Evolutionary conservation across 2,888 invertebrate species (phyloP), one percentile per base, ranked within the genome.

Genomic region (Allophyes oxyacanthae): DNA sequence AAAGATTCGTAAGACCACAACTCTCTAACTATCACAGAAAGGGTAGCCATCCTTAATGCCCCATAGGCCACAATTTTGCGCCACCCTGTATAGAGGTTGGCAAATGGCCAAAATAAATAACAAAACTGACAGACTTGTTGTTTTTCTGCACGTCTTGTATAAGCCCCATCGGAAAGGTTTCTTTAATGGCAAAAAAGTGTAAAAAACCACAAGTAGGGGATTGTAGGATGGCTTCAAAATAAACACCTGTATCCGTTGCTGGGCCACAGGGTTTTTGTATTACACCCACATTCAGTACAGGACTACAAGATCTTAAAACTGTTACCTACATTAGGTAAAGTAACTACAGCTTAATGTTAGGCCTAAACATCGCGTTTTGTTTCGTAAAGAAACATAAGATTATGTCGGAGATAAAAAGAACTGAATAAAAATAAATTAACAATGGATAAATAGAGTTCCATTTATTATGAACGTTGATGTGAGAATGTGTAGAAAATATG

Each of bases 201-300:
- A 81, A 82, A 84, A 83, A 78, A 66, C 61, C 62, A 73, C 75
- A 75, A 78, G 79, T 71, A 79, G 73, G 79, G 84, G 84, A 86
- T 88, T 83, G 80, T 81, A 83, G 84, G 77, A 83, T 84, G 83
- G 83, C 81, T 75, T 69, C 79, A 74, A 77, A 79, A 77, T 78
- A 77, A 81, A 80, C 91, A 91, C 88, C 91, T 91, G 91, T 91
- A 90, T 91, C 91, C 90, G 88, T 77, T 81, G 77, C 62, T 61
- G 54, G 59, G 68, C 64, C 58, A 56, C 53, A 64, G 56, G 58
- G 57, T 52, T 67, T 69, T 67, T 67, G 54, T 66, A 48, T 58
- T 54, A 54, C 45, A 42, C 46, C 49, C 32, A 20, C 20, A 50
- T 20, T 51, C 15, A 32, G 33, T 10, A 43, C 50, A 43, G n/a